Conservation (phyloP, 2,113 vertebrate genomes). For the Circaetus cinerascens region DNA sequence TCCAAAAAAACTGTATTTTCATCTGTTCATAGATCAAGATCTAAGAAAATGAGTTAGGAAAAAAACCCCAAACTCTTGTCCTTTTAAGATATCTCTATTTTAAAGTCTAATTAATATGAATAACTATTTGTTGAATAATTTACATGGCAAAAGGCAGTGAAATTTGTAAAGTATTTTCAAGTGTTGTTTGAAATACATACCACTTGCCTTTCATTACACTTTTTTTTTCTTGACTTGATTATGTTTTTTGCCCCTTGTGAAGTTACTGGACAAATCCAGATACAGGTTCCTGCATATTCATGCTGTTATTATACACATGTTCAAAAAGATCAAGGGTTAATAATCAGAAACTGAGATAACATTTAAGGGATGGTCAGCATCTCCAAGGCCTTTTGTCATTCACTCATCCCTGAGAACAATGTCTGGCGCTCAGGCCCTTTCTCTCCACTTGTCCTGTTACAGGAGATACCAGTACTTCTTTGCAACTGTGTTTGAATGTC, state of each 20-base stretch:
- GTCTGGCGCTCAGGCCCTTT: neutral
- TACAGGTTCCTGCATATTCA: neutral
- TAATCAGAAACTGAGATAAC: neutral
- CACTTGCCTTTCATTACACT: neutral
- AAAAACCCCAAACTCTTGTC: neutral
- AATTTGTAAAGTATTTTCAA: neutral
- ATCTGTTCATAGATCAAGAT: neutral
- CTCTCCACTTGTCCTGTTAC: neutral
- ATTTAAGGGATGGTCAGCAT: neutral
- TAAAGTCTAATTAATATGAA: neutral
- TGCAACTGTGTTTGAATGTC: neutral
- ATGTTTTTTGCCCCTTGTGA: neutral
- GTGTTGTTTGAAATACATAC: neutral
- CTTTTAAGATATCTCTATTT: neutral
- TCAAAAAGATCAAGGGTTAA: neutral
- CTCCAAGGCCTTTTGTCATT: neutral
- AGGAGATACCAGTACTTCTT: neutral
- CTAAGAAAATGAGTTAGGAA: neutral
- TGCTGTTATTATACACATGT: accelerated
- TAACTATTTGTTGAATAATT: neutral
- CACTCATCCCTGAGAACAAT: neutral
- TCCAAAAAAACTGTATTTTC: neutral
- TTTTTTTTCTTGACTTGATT: neutral
- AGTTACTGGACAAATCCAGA: neutral
- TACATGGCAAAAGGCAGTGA: neutral